Conservation (phyloP, 2,888 invertebrate species). For the Drosophila differens region DNA sequence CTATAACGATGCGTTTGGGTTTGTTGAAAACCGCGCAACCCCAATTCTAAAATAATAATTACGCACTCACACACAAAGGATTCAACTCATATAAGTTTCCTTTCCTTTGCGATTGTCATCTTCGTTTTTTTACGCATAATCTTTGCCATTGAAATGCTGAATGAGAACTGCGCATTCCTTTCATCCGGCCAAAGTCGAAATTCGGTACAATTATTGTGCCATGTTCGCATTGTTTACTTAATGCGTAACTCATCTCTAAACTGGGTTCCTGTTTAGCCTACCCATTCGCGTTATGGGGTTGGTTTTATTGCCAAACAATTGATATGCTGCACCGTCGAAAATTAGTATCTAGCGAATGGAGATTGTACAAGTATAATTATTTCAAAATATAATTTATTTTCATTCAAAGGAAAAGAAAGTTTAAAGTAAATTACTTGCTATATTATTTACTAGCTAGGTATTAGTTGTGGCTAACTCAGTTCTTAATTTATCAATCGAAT, state of each 20-base stretch:
- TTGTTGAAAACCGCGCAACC: constrained; percentile 61
- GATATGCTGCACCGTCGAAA: constrained; percentile 48
- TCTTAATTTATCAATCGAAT: background rate
- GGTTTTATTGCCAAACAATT: constrained; percentile 47
- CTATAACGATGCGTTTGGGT: constrained; percentile 33
- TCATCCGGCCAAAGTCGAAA: constrained; percentile 51
- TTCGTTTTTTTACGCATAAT: constrained; percentile 55
- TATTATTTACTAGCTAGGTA: rapidly evolving
- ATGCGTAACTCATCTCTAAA: constrained; percentile 55
- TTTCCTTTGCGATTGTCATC: constrained; percentile 54
- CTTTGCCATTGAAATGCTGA: constrained; percentile 50
- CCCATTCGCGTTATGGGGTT: constrained; percentile 53
- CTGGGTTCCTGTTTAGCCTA: constrained; percentile 26
- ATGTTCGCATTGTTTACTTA: constrained; percentile 38
- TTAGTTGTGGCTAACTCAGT: background rate
- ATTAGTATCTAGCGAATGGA: background rate
- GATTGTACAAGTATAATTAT: background rate
- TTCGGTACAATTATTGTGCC: constrained; percentile 60
- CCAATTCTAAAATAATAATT: constrained; percentile 68
- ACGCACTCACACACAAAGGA: constrained; percentile 38
- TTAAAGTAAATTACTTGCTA: background rate
- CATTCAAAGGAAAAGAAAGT: background rate
- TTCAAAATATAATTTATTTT: too few species aligned
- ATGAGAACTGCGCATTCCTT: constrained; percentile 63
- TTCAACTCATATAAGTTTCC: constrained; percentile 30